Percentiles rank a stretch among this genome's conserved stretches.
These are phyloP conservation scores for Xylota segnis DNA, from an alignment of 2,888 invertebrate species.

Conservation along the genomic window DNA sequence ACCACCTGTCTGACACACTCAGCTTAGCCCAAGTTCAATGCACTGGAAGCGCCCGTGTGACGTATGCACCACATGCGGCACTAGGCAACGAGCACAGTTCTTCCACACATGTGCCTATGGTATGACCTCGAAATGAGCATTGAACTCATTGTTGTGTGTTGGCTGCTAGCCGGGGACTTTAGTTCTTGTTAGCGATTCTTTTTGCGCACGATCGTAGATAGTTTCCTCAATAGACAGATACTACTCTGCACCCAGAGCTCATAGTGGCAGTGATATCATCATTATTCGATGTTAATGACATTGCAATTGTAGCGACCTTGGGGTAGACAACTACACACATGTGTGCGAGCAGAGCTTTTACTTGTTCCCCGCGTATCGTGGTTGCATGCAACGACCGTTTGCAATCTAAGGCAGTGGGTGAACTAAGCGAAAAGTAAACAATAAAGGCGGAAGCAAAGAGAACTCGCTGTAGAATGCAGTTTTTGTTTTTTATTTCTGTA, in stretches of 20 bases:
- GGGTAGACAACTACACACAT: slow-evolving; percentile 6
- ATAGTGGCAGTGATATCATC: slow-evolving; percentile 65
- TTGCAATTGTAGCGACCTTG: slow-evolving; percentile 69
- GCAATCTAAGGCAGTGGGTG: slow-evolving; percentile 54
- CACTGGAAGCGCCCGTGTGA: slow-evolving; percentile 45
- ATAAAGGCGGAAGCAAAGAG: slow-evolving; percentile 43
- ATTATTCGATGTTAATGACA: slow-evolving; percentile 57
- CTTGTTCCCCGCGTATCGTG: not conserved
- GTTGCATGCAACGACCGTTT: not conserved
- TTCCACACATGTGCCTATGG: not conserved
- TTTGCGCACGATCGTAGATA: slow-evolving; percentile 61
- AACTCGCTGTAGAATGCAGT: not conserved
- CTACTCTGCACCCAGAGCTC: slow-evolving; percentile 16
- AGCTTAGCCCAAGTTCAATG: slow-evolving; percentile 44
- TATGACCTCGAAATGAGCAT: slow-evolving; percentile 58
- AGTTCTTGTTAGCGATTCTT: slow-evolving; percentile 39
- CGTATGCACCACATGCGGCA: slow-evolving; percentile 36
- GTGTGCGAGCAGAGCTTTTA: slow-evolving; percentile 41
- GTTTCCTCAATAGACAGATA: slow-evolving; percentile 59
- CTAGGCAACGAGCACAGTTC: slow-evolving; percentile 13
- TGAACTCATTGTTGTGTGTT: slow-evolving; percentile 9
- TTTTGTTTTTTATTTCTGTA: not conserved
- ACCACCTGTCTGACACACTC: slow-evolving; percentile 6
- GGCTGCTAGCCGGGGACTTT: not conserved
- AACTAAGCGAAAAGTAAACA: slow-evolving; percentile 5